Evolutionary conservation across 1,140 invertebrate genomes (phyloP).

Genomic region (Drosophila seguyi): DNA sequence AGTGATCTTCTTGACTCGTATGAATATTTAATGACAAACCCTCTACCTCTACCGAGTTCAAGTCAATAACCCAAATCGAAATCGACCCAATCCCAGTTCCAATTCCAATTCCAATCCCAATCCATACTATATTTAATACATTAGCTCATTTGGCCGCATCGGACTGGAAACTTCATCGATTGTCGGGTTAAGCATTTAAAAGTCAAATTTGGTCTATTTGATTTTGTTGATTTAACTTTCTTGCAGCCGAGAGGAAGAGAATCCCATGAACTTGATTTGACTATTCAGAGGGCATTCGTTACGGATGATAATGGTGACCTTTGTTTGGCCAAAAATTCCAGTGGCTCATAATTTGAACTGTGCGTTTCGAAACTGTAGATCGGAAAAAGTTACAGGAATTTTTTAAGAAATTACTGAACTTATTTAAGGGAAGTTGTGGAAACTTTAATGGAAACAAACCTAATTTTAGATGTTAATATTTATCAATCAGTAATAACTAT

Average conservation of each 20-base stretch:
- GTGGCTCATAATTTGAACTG: slow-evolving; percentile 5
- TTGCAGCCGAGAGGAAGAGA: slow-evolving; percentile 24
- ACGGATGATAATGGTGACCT: slow-evolving; percentile 57
- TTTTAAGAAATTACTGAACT: neutral
- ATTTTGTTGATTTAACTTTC: slow-evolving; percentile 47
- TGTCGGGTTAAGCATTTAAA: slow-evolving; percentile 52
- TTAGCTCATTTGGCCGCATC: slow-evolving; percentile 48
- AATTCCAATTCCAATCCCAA: neutral
- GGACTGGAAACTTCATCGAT: slow-evolving; percentile 26
- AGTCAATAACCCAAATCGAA: slow-evolving; percentile 54
- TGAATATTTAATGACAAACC: slow-evolving; percentile 20
- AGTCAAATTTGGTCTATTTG: slow-evolving; percentile 59
- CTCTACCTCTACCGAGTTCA: slow-evolving; percentile 3
- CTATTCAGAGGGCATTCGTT: slow-evolving; percentile 56
- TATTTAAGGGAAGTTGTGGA: too few relatives aligned
- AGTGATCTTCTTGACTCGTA: slow-evolving; percentile 31
- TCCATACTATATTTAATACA: slow-evolving; percentile 49
- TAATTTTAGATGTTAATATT: neutral
- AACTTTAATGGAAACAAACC: neutral
- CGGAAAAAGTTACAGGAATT: too few relatives aligned
- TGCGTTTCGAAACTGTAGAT: slow-evolving; percentile 7
- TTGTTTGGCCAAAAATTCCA: slow-evolving; percentile 35
- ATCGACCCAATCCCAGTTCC: slow-evolving; percentile 20
- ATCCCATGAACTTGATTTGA: slow-evolving; percentile 55
- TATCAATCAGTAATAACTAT: neutral